Conservation (phyloP, 1,140 invertebrate species). For the Leptestheria dahalacensis region DNA sequence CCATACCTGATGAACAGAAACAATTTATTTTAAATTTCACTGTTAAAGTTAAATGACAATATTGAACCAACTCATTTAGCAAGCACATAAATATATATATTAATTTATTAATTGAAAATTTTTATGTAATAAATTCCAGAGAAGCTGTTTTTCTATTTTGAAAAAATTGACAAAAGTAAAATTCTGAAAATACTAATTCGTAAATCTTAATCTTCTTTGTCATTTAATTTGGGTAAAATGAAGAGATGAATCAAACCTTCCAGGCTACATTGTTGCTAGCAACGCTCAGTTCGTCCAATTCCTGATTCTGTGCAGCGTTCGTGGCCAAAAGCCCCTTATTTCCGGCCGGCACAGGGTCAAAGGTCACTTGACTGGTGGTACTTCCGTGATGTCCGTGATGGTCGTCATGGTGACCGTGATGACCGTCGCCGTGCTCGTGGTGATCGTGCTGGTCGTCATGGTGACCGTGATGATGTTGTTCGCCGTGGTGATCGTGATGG, state of each 20-base stretch:
- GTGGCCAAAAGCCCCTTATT: conserved; percentile 11
- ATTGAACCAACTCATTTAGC: neutral
- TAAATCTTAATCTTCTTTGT: no score
- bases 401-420: conserved; percentile 4
- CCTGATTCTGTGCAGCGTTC: conserved; percentile 1
- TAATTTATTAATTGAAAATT: neutral
- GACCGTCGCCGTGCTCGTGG: neutral
- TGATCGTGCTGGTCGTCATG: conserved; percentile 2
- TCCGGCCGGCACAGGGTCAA: conserved; percentile 6
- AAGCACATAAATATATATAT: neutral
- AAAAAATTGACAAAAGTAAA: no score
- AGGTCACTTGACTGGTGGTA: neutral
- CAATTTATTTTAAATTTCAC: no score
- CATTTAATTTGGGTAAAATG: no score
- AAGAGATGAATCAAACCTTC: no score
- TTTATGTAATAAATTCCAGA: no score
- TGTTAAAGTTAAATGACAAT: neutral
- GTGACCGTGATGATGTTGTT: neutral
- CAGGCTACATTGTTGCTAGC: conserved; percentile 10
- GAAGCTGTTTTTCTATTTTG: no score
- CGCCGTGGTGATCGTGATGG: neutral
- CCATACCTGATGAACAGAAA: neutral
- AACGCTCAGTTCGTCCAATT: conserved; percentile 1
- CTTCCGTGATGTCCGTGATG: conserved; percentile 2
- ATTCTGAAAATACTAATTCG: no score